Evolutionary conservation across 2,888 invertebrate genomes (phyloP), one percentile per base, ranked within the genome.

Genomic region (Eilema griseolum): DNA sequence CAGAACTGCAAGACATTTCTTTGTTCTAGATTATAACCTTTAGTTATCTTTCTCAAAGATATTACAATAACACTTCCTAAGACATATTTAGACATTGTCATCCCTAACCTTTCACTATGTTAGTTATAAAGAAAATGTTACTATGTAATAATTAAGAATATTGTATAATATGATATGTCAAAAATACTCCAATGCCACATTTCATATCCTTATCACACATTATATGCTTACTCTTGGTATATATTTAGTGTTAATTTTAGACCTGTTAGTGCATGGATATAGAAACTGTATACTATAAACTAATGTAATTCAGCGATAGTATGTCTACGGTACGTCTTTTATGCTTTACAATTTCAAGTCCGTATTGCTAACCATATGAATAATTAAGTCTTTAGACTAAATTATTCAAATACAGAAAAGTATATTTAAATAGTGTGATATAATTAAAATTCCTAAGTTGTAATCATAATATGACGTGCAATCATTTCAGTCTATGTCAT

Each of bases 1-100:
- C 65, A 65, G 2, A 16, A 33, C 16, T 37, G 8, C 26, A 65
- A 12, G 20, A 12, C 20, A 59, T 61, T 70, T 70, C 61, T 70
- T 66, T 70, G 70, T 70, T 52, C 33, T 33, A 2, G 12, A 56
- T 59, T 26, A 59, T 59, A 52, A 52, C 52, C 52, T 52, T 10
- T n/a, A 20, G 46, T 20, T 46, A 20, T 52, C n/a, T n/a, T n/a
- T n/a, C 3, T 5, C 46, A 46, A 46, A 20, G 20, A 46, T 46
- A 20, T 20, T 46, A 20, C 20, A 46, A 7, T 20, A 3, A 46
- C 20, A 20, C 20, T 20, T 46, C 46, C 5, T 46, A 20, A 46
- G 46, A 20, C 46, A 16, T 46, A 46, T 46, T 20, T 46, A 20
- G 46, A 46, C 46, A 20, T 46, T 46, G 20, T 20, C 52, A 52